Base-by-base conservation (phyloP, 2,113 vertebrate species). In the Coptodon bakossiorum region DNA sequence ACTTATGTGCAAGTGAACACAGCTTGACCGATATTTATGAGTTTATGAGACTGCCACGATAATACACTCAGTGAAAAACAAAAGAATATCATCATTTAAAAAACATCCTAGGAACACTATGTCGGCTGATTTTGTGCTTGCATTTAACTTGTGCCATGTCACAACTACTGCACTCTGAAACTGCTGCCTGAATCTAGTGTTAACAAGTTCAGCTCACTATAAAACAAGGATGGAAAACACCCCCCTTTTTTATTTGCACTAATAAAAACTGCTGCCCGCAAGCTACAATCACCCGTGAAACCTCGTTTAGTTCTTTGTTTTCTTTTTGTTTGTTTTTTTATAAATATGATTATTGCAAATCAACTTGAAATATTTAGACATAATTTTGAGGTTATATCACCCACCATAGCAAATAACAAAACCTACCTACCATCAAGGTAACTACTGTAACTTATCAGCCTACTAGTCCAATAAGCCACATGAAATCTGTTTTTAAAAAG, bases 131-230 rank as follows among this genome's bases (percentile, higher is more conserved):
- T 66, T 66, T 66, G 19, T 38, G 61, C 29, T 63, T 36, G 16
- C 0, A 63, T 36, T n/a, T n/a, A 36, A 36, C 4, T 36, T 19
- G 0, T 63, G 0, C 31, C 9, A n/a, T 36, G 31, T 63, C 17
- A 7, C 31, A 63, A n/a, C 19, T 24, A 40, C 14, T 68, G 5
- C 63, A 68, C 63, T 68, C 11, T 68, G 63, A 13, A 22, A 12
- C 36, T 22, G 63, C 1, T 68, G n/a, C 5, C 63, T 68, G 36
- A 22, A 40, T 22, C n/a, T 71, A 24, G 13, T 43, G 66, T 16
- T 43, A 71, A 71, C n/a, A 43, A 43, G 13, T 43, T 43, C 38
- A 71, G 5, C 38, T 71, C 13, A 27, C 38, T 71, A 71, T 16
- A 43, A 71, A 71, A 43, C 11, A 43, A 24, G 2, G 38, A 16